Percentiles rank a stretch among this genome's conserved stretches.
phyloP scores from a whole-genome alignment of 2,888 invertebrate genomes.

The Galeopsomyia nigrocyanea region DNA sequence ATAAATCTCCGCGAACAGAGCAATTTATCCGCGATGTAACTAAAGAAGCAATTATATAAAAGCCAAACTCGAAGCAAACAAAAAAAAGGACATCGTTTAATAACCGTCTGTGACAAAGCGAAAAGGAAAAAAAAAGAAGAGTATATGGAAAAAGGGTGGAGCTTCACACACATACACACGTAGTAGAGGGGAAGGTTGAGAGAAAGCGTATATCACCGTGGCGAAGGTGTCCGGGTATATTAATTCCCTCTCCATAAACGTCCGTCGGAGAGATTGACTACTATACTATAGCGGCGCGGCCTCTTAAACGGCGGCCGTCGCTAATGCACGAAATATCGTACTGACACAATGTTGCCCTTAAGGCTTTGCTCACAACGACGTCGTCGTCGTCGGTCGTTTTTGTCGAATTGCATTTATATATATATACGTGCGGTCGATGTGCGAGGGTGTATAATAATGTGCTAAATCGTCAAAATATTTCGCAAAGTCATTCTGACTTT shows the following conservation, averaged over 20 bases:
- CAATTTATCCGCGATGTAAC: constrained; percentile 2
- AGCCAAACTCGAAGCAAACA: background rate
- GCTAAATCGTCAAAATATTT: too few relatives aligned
- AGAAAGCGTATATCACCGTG: constrained; percentile 60
- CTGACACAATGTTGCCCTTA: background rate
- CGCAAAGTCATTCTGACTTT: too few relatives aligned
- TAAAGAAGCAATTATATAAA: constrained; percentile 19
- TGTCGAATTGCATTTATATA: constrained; percentile 11
- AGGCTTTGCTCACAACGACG: constrained; percentile 4
- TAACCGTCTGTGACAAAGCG: constrained; percentile 5
- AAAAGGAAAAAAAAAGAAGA: constrained; percentile 37
- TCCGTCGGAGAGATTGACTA: constrained; percentile 68
- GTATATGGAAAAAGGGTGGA: constrained; percentile 56
- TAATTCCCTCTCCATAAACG: constrained; percentile 69
- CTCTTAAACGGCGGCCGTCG: constrained; percentile 65
- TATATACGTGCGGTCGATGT: too few relatives aligned
- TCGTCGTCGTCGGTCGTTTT: constrained; percentile 28
- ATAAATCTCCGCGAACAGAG: too few relatives aligned
- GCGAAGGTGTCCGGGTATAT: constrained; percentile 65
- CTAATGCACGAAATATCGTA: constrained; percentile 15
- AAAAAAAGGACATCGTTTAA: too few relatives aligned
- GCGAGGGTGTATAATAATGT: too few relatives aligned
- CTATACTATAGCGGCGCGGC: constrained; percentile 44
- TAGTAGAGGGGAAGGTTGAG: constrained; percentile 50
- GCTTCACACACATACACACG: constrained; percentile 45